Evolutionary conservation across 1,140 invertebrate genomes (phyloP), one percentile per base, ranked within the genome.

Genomic region (Lepidurus apus): DNA sequence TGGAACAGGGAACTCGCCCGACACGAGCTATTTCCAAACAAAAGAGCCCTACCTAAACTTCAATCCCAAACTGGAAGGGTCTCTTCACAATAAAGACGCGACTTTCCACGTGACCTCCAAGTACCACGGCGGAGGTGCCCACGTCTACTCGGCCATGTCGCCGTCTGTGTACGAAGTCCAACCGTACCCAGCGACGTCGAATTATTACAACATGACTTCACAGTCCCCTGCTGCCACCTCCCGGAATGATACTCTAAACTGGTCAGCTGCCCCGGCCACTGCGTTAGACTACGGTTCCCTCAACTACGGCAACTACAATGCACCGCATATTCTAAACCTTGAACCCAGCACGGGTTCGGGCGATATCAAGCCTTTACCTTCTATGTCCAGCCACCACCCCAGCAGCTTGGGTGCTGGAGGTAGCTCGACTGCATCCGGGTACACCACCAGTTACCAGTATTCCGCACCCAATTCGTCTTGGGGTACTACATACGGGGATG

Each of bases 321-420:
- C 53, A 7, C 53, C 53, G 53, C 53, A 65, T 65, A 65, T 65
- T 65, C 53, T 65, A 21, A 65, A 65, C 53, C 53, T 65, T 17
- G 53, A 65, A 21, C 13, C 53, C 53, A 21, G 53, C 53, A 65
- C 53, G 53, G 53, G 53, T n/a, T 5, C 53, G 5, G 53, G 53
- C 53, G 53, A 65, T 17, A 65, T 65, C 53, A 65, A 65, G 3
- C 53, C 53, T 21, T 65, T 65, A 65, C 53, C 53, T 9, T 65
- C 53, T 0, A 65, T 65, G 53, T 65, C 13, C 6, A 65, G 53
- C 13, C 53, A 65, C 21, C 53, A 65, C 21, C 53, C 53, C 53
- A 65, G 13, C 21, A 65, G 53, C 53, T 13, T 65, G 21, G 13
- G 53, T 65, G 13, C 17, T 8, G 53, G 53, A 65, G n/a, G 53